Percentiles rank a stretch among this genome's conserved stretches.
Evolutionary conservation across 2,113 vertebrate genomes (phyloP).

Genomic region (Ceratotherium simum): DNA sequence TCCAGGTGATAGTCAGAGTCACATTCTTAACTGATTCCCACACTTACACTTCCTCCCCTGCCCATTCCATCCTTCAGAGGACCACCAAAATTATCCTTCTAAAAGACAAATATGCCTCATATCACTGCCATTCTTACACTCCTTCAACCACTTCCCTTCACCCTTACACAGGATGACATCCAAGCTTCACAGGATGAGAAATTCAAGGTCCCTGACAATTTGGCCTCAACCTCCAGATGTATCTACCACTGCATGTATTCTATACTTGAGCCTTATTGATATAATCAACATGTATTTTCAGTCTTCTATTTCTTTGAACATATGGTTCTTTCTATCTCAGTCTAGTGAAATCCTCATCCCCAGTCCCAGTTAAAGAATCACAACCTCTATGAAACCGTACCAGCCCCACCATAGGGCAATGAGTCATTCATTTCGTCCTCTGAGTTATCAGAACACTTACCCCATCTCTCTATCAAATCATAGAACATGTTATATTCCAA

Average conservation of each 20-base stretch:
- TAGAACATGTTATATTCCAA: not conserved
- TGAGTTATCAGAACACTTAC: not conserved
- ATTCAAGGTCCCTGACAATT: not conserved
- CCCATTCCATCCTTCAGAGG: not conserved
- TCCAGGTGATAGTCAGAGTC: not conserved
- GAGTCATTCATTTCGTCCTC: not conserved
- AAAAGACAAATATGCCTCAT: not conserved
- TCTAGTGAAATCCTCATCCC: not conserved
- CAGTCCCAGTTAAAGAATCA: not conserved
- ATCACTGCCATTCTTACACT: not conserved
- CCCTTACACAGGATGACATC: not conserved
- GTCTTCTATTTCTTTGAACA: not conserved
- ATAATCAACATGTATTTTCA: not conserved
- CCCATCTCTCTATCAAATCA: not conserved
- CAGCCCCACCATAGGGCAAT: not conserved
- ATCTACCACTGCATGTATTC: not conserved
- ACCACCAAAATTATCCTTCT: not conserved
- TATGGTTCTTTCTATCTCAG: not conserved
- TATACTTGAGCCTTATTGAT: not conserved
- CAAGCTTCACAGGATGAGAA: not conserved
- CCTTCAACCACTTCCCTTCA: not conserved
- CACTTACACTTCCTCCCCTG: not conserved
- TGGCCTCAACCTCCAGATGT: not conserved
- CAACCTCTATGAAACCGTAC: not conserved
- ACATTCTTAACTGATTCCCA: not conserved